Evolutionary conservation across 2,888 invertebrate genomes (phyloP).

Genomic region (Oscheius sp.): DNA sequence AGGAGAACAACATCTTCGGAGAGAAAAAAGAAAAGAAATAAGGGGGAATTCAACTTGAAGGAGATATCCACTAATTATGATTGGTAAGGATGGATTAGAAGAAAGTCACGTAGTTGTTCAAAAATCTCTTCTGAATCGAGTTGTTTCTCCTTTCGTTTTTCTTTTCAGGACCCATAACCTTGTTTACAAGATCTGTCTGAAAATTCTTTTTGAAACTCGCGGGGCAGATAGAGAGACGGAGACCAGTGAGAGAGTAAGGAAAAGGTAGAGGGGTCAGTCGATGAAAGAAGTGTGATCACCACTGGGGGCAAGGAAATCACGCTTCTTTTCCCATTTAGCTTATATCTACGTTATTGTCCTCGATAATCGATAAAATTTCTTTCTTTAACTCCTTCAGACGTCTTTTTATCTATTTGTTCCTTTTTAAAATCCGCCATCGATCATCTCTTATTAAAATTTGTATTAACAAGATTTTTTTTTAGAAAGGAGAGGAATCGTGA

Average conservation of each 20-base stretch:
- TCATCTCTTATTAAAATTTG: too few relatives aligned
- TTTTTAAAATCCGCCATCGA: not conserved
- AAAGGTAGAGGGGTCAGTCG: not conserved
- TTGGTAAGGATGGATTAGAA: too few relatives aligned
- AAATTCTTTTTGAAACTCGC: conserved; percentile 18
- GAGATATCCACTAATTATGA: not conserved
- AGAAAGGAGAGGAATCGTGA: conserved; percentile 59
- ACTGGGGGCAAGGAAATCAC: conserved; percentile 21
- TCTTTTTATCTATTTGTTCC: not conserved
- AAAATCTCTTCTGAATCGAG: too few relatives aligned
- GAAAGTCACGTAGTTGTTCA: too few relatives aligned
- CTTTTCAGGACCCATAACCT: not conserved
- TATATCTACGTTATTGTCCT: not conserved
- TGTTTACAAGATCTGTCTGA: conserved; percentile 7
- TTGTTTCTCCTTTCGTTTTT: not conserved
- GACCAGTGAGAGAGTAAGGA: conserved; percentile 1
- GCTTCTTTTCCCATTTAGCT: conserved; percentile 9
- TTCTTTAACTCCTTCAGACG: not conserved
- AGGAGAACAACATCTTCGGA: not conserved
- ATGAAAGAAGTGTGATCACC: conserved; percentile 18
- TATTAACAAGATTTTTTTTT: conserved; percentile 38
- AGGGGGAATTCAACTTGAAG: not conserved
- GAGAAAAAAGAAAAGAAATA: not conserved
- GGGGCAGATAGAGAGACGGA: conserved; percentile 1
- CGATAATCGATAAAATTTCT: not conserved